Conservation (phyloP, 2,888 invertebrate genomes). For the Drosophila neutralis region DNA sequence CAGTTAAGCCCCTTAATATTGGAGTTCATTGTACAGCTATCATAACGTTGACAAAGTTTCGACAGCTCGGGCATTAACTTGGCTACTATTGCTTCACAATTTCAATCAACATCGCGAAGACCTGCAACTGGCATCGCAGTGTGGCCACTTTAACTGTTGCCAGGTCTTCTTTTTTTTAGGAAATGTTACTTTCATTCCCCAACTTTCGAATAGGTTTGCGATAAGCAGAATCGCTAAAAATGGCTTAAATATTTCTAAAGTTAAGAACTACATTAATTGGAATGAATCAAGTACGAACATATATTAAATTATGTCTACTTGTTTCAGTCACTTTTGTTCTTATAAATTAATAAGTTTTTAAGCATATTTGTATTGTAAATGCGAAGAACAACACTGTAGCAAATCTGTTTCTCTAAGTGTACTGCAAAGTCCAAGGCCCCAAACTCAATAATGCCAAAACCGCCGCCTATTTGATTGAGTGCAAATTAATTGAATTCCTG, state of each 20-base stretch:
- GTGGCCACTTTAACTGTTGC: constrained; percentile 42
- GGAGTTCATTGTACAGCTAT: constrained; percentile 71
- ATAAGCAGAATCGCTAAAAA: neutral
- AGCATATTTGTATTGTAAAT: neutral
- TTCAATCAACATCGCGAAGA: constrained; percentile 57
- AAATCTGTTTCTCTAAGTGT: neutral
- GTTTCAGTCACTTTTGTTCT: neutral
- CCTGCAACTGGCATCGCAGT: neutral
- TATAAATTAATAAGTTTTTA: neutral
- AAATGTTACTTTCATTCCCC: neutral
- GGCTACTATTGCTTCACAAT: constrained; percentile 50
- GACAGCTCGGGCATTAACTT: constrained; percentile 65
- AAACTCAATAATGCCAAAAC: constrained; percentile 6
- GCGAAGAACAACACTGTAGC: neutral
- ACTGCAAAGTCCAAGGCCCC: too few species aligned
- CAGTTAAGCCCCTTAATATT: constrained; percentile 3
- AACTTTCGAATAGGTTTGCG: neutral
- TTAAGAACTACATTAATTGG: neutral
- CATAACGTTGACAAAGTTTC: constrained; percentile 71
- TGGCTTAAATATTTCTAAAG: neutral
- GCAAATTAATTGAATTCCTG: constrained; percentile 69
- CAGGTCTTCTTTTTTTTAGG: constrained; percentile 31
- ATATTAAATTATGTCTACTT: neutral
- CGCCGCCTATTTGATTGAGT: constrained; percentile 45
- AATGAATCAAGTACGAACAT: neutral